Conservation (phyloP, 2,888 invertebrate species). For the Caenorhabditis virilis region DNA sequence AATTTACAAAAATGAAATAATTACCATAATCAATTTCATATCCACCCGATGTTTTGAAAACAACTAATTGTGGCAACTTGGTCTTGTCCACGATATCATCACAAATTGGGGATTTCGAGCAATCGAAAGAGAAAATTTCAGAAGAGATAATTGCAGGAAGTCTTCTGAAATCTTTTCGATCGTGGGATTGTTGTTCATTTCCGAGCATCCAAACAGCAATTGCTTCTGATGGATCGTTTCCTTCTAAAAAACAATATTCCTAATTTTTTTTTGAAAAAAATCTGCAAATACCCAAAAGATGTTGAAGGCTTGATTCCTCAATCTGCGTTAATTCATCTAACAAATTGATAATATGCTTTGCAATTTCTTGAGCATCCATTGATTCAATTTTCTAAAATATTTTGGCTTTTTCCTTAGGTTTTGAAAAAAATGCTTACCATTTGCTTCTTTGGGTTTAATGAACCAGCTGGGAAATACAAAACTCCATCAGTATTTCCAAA, state of each 20-base stretch:
- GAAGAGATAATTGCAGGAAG: conserved; percentile 26
- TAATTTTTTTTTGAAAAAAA: too few species aligned
- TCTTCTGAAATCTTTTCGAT: conserved; percentile 34
- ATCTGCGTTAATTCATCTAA: conserved; percentile 76
- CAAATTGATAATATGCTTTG: conserved; percentile 74
- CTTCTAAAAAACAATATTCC: too few species aligned
- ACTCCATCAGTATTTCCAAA: conserved; percentile 68
- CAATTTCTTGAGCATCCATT: conserved; percentile 73
- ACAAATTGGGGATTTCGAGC: conserved; percentile 69
- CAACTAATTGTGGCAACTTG: conserved; percentile 77
- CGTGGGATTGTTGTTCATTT: conserved; percentile 22
- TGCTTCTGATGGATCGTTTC: conserved; percentile 34
- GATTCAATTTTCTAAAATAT: conserved; percentile 68
- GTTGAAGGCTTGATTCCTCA: conserved; percentile 75
- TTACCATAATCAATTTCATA: conserved; percentile 80
- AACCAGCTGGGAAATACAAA: conserved; percentile 69
- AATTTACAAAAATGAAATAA: too few species aligned
- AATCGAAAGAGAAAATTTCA: conserved; percentile 70
- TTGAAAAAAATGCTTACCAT: conserved; percentile 4
- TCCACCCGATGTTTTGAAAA: conserved; percentile 79
- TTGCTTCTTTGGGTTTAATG: conserved; percentile 42
- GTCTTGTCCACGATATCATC: conserved; percentile 70
- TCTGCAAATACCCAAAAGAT: too few species aligned
- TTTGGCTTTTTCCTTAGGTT: not conserved
- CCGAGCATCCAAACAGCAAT: conserved; percentile 45